Evolutionary conservation across 1,140 invertebrate species (phyloP).

Genomic region (Drosophila nebulosa): DNA sequence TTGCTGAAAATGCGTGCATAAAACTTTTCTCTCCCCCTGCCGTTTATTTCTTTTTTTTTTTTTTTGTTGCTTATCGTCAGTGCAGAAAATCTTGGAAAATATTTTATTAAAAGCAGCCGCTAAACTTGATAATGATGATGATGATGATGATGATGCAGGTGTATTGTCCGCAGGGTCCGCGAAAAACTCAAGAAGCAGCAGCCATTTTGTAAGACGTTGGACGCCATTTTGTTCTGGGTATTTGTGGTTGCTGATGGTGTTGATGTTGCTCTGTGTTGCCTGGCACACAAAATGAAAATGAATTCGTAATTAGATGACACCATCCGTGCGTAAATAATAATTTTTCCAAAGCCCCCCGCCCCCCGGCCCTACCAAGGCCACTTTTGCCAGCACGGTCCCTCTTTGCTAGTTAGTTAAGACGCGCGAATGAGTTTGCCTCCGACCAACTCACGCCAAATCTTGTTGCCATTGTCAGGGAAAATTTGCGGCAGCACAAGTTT

Average conservation of each 20-base stretch:
- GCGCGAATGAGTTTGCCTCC: constrained; percentile 67
- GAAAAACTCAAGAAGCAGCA: neutral
- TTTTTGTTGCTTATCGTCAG: constrained; percentile 42
- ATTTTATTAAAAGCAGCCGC: constrained; percentile 67
- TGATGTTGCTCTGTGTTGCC: constrained; percentile 23
- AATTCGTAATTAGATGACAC: constrained; percentile 81
- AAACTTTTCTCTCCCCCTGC: constrained; percentile 48
- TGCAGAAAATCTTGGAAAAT: constrained; percentile 55
- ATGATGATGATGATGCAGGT: constrained; percentile 45
- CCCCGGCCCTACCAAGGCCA: neutral
- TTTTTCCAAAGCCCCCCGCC: constrained; percentile 58
- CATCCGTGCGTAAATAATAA: constrained; percentile 81
- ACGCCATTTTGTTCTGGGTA: constrained; percentile 29
- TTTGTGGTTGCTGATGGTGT: constrained; percentile 1
- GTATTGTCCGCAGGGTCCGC: constrained; percentile 66
- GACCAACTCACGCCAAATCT: neutral
- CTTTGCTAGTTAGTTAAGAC: constrained; percentile 72
- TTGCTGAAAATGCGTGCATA: constrained; percentile 61
- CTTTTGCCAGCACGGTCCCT: too few relatives aligned
- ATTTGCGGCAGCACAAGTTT: constrained; percentile 60
- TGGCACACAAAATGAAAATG: constrained; percentile 75
- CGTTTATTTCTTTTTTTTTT: neutral
- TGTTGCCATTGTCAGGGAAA: constrained; percentile 55
- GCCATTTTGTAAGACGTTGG: neutral
- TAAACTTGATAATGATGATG: constrained; percentile 1